Evolutionary conservation across 1,140 invertebrate species (phyloP).

Genomic region (Gonioctena quinquepunctata): DNA sequence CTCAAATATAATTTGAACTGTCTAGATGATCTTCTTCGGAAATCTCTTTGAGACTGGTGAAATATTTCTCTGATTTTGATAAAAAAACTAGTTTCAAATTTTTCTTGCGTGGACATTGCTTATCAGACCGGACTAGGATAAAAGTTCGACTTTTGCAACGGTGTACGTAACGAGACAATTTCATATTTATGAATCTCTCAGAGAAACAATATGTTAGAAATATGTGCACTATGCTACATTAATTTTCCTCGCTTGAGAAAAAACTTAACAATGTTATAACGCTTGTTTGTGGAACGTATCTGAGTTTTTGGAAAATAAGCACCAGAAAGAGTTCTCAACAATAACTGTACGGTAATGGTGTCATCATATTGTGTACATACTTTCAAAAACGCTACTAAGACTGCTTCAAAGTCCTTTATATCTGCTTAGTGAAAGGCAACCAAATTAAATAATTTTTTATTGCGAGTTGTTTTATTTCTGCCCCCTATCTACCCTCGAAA

Average conservation of each 20-base stretch:
- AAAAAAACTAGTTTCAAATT: neutral
- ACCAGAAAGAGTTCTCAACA: conserved; percentile 28
- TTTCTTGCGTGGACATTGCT: neutral
- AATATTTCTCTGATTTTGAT: neutral
- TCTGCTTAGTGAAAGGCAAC: conserved; percentile 42
- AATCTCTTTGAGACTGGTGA: no score
- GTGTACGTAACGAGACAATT: conserved; percentile 9
- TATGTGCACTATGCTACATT: conserved; percentile 24
- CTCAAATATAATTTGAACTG: no score
- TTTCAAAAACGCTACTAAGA: conserved; percentile 41
- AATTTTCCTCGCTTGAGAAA: conserved; percentile 27
- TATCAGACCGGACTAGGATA: no score
- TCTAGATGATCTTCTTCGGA: no score
- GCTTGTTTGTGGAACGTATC: conserved; percentile 10
- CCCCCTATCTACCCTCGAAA: no score
- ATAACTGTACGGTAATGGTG: conserved; percentile 26
- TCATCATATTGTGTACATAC: conserved; percentile 34
- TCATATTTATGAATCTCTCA: conserved; percentile 16
- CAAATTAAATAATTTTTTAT: conserved; percentile 43
- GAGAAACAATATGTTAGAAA: conserved; percentile 20
- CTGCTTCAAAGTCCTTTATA: conserved; percentile 43
- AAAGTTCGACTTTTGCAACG: neutral
- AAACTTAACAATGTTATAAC: conserved; percentile 18
- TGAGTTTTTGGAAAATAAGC: conserved; percentile 23
- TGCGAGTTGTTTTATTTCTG: neutral